These are phyloP conservation scores for Pteropus rufus DNA, from an alignment of 2,797 vertebrate species.

Conservation along the genomic window DNA sequence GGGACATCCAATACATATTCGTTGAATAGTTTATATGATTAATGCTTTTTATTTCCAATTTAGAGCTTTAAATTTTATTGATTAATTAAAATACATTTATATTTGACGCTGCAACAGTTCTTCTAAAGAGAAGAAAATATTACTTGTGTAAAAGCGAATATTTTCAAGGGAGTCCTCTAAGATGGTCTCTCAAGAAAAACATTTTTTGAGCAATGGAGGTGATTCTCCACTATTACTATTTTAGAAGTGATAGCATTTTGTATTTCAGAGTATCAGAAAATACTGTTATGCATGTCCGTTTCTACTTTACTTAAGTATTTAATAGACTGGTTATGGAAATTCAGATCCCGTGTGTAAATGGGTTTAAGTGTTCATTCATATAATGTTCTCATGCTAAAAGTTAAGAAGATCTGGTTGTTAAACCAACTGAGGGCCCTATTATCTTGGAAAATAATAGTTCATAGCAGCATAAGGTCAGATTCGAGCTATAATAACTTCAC, in stretches of 20 bases:
- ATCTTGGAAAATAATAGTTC: background rate
- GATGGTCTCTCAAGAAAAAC: background rate
- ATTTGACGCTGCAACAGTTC: background rate
- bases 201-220: background rate
- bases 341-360: background rate
- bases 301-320: background rate
- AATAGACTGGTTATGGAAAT: background rate
- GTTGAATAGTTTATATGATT: background rate
- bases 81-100: background rate
- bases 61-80: background rate
- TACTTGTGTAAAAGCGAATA: background rate
- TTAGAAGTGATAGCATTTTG: background rate
- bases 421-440: background rate
- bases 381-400: background rate
- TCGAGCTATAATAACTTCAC: constrained; percentile 21
- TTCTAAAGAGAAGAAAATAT: background rate
- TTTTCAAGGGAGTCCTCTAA: background rate
- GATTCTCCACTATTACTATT: background rate
- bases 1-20: background rate
- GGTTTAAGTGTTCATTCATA: background rate
- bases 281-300: background rate
- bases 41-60: background rate
- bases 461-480: background rate
- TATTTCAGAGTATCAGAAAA: background rate
- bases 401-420: background rate